Conservation (phyloP, 2,888 invertebrate species). For the Mythimna pallens region DNA sequence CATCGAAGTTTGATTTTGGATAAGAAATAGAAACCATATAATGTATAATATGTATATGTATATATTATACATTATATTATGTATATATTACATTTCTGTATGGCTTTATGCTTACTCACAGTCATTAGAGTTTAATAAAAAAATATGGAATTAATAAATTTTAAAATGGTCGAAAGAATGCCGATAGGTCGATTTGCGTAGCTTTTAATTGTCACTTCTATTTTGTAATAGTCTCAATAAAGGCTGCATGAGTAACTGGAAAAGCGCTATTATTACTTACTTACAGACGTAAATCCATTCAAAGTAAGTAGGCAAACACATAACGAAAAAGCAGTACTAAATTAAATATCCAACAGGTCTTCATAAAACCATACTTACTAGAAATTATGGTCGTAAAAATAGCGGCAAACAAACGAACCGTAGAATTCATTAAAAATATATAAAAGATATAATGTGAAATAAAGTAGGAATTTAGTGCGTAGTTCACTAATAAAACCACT, state of each 20-base stretch:
- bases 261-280: neutral
- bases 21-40: no score
- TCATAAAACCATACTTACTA: neutral
- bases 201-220: neutral
- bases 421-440: conserved; percentile 38
- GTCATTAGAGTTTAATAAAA: no score
- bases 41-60: no score
- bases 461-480: conserved; percentile 36
- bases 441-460: conserved; percentile 34
- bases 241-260: neutral
- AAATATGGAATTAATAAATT: neutral
- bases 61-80: no score
- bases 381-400: conserved; percentile 43
- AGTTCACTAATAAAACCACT: conserved; percentile 34
- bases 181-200: no score
- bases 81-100: no score
- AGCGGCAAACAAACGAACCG: conserved; percentile 41
- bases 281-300: neutral
- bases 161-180: neutral
- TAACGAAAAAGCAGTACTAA: neutral
- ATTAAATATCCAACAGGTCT: conserved; percentile 12
- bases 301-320: neutral
- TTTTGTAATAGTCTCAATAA: neutral
- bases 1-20: neutral
- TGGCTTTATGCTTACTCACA: no score